Evolutionary conservation across 2,113 vertebrate genomes (phyloP).

Genomic region (Fulmarus glacialis): DNA sequence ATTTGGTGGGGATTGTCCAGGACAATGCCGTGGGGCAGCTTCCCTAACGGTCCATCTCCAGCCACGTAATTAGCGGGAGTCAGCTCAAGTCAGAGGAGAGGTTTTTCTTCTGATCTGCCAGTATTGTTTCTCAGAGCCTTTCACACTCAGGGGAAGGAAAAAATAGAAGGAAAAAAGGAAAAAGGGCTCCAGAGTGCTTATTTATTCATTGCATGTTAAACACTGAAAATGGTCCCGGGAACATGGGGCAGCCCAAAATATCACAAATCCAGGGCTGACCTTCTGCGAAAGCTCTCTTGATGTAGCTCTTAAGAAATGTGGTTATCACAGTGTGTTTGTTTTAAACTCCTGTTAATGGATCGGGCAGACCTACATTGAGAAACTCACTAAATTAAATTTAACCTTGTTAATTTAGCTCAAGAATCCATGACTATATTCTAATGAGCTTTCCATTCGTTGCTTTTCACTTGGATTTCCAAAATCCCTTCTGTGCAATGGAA

Average conservation of each 20-base stretch:
- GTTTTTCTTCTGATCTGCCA: background rate
- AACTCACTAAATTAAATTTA: constrained; percentile 14
- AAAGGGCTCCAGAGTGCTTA: background rate
- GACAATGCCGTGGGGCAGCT: background rate
- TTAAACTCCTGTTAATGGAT: constrained; percentile 39
- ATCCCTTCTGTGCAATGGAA: background rate
- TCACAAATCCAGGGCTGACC: constrained; percentile 8
- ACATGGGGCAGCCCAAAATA: background rate
- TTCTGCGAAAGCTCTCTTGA: constrained; percentile 20
- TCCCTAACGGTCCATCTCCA: background rate
- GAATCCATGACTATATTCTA: constrained; percentile 14
- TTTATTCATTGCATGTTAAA: constrained; percentile 24
- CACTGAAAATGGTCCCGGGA: constrained; percentile 5
- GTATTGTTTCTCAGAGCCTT: background rate
- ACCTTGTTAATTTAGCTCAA: constrained; percentile 28
- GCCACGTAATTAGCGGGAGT: background rate
- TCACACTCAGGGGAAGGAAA: background rate
- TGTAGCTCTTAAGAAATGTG: constrained; percentile 7
- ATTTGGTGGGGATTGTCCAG: background rate
- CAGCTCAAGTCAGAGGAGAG: background rate
- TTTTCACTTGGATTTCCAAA: constrained; percentile 31
- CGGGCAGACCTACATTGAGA: background rate
- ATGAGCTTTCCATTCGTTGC: background rate
- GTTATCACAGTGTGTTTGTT: constrained; percentile 5
- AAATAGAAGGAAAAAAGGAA: background rate